Evolutionary conservation across 2,113 vertebrate genomes (phyloP), one percentile per base, ranked within the genome.

Genomic region (Chionodraco myersi): DNA sequence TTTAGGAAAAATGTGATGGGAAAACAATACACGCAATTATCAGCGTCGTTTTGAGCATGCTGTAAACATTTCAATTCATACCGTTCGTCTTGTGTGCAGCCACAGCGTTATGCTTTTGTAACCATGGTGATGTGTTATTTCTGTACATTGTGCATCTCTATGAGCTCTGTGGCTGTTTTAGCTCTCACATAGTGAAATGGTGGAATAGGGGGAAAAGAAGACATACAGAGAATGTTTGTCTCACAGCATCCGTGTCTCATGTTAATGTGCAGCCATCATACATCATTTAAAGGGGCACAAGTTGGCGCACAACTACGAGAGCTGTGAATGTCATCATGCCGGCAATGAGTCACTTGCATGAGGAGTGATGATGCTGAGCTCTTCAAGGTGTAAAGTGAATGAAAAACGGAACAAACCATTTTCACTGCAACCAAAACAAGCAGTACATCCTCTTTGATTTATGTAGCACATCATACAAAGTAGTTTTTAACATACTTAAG

Each of bases 71-170:
- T 68, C 10, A 21, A 44, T 84, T 74, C 41, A 44, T 61, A 49
- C 10, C 0, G 13, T 48, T 45, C 8, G 48, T 69, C 54, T 63
- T 49, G 64, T 87, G 67, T 69, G 62, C 65, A 85, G 73, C 69
- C 52, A 64, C 61, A 21, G 78, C 76, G 36, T 89, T 89, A 72
- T 87, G 92, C 88, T 86, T 91, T 86, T 84, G 89, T 92, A 89
- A 91, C 91, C 90, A 91, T 90, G 88, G 88, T 63, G 84, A 85
- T 85, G 72, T 86, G 88, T 89, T 92, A 91, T 93, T 90, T 86
- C 86, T 92, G 80, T 86, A 88, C 82, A 80, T 79, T 85, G 77
- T 85, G 77, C 83, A 80, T 85, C 80, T 79, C 69, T 71, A 47
- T 65, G 66, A 83, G 83, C 68, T 74, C 66, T 10, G 21, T 34